Percentiles rank a stretch among this genome's conserved stretches.
These are phyloP conservation scores for Meghimatium bilineatum DNA, from an alignment of 2,888 invertebrate genomes.

Conservation along the genomic window DNA sequence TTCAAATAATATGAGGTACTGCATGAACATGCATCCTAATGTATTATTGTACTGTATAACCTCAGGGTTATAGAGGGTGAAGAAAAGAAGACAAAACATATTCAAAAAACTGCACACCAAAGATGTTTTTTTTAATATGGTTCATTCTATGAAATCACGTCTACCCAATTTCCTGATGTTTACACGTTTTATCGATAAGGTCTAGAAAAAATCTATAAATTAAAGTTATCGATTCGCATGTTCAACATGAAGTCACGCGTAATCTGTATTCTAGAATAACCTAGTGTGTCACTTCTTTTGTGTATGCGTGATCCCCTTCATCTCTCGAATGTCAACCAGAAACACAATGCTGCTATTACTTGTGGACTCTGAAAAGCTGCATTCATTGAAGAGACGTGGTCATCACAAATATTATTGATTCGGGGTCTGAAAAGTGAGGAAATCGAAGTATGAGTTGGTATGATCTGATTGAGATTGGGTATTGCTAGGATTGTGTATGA, in stretches of 20 bases:
- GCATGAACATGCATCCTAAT: too few species aligned
- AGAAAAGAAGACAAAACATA: too few species aligned
- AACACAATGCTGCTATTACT: neutral
- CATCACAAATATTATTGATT: neutral
- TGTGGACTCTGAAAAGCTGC: neutral
- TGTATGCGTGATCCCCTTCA: neutral
- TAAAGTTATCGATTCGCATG: neutral
- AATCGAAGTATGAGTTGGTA: neutral
- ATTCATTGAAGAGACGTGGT: neutral
- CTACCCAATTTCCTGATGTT: neutral
- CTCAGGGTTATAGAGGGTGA: too few species aligned
- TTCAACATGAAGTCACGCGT: constrained; percentile 4
- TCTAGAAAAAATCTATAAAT: neutral
- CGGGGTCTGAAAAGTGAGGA: neutral
- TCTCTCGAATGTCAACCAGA: neutral
- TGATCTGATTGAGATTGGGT: neutral
- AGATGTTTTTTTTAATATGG: too few species aligned
- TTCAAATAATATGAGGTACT: too few species aligned
- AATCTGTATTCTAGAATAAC: neutral
- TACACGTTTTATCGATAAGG: neutral
- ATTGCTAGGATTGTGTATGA: too few species aligned
- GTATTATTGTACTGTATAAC: too few species aligned
- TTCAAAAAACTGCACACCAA: too few species aligned
- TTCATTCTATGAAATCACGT: neutral
- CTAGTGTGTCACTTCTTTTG: neutral